Base-by-base conservation (phyloP, 2,888 invertebrate genomes). In the Sabatieria punctata region DNA sequence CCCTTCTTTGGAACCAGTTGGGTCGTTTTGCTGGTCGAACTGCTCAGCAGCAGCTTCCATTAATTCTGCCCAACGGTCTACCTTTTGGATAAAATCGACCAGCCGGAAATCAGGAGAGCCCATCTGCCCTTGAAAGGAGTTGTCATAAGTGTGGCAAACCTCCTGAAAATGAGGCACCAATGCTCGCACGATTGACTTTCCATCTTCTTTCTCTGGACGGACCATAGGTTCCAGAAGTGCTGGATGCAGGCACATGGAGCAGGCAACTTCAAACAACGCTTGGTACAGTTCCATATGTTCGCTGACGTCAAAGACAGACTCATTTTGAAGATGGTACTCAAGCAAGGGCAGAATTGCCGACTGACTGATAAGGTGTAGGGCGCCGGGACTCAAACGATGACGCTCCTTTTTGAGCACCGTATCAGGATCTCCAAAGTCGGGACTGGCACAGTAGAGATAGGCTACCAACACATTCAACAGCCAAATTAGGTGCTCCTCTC, bases 271-370 rank as follows among this genome's bases (percentile, higher is more conserved):
- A 35, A 63, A 27, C n/a, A 63, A 47, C 44, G 57, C 59, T 52
- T 60, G 57, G 49, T 63, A 64, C 22, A 64, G 52, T 41, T 61
- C 60, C 49, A 63, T 55, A 46, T 61, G 63, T 33, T 64, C 59
- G 36, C 52, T 54, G 25, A 63, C 55, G 46, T 63, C 63, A 42
- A 64, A 60, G n/a, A 63, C 56, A 22, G 54, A 54, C 49, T 63
- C 63, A 47, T 63, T 63, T 36, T 54, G 54, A 41, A 62, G 51
- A 43, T 60, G 60, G 40, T 62, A 61, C 42, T 60, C 61, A 23
- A 62, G 42, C 22, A 61, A 48, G 4, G 49, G 47, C 21, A 60
- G 46, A 13, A 61, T 41, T 2, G 54, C 49, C 15, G 60, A 60
- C 2, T 46, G 35, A 1, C 41, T 38, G 27, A 47, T 40, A 36